A percentile compares a stretch with the other conserved stretches of the same genome.
Conservation (phyloP, 2,888 invertebrate species). For the Copidosoma aretas region DNA sequence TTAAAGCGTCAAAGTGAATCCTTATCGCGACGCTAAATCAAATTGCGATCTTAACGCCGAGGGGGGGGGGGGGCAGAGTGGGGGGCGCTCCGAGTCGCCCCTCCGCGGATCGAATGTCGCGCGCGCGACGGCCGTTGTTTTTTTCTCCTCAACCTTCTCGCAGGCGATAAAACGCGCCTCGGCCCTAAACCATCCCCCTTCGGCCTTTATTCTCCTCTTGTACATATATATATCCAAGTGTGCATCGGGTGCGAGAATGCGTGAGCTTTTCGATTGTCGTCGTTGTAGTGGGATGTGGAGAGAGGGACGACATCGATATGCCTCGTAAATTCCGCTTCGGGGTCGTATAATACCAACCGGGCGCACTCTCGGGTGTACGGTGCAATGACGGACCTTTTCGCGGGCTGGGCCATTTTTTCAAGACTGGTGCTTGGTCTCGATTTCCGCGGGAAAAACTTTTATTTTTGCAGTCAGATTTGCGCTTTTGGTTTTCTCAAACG, state of each 20-base stretch:
- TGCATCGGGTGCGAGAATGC: background rate
- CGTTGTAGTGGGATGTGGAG: background rate
- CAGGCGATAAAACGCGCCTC: conserved; percentile 23
- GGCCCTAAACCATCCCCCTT: conserved; percentile 20
- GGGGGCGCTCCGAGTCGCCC: background rate
- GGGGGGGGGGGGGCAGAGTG: background rate
- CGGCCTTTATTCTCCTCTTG: background rate
- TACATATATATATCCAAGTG: background rate
- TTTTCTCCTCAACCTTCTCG: background rate
- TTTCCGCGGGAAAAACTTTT: no score
- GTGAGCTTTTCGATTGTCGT: conserved; percentile 17
- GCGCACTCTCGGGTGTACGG: no score
- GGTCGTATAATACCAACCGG: conserved; percentile 4
- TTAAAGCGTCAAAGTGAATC: conserved; percentile 36
- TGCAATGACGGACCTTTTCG: no score
- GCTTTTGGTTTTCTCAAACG: no score
- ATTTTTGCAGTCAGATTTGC: no score
- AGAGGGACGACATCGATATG: conserved; percentile 20
- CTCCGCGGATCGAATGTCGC: conserved; percentile 18
- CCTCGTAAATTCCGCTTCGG: conserved; percentile 17
- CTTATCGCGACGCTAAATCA: conserved; percentile 33
- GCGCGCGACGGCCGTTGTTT: conserved; percentile 7
- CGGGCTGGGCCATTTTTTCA: no score
- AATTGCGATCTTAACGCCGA: conserved; percentile 25
- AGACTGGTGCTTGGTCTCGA: no score